Base-by-base conservation (phyloP, 2,113 vertebrate species). In the Oreotragus oreotragus region DNA sequence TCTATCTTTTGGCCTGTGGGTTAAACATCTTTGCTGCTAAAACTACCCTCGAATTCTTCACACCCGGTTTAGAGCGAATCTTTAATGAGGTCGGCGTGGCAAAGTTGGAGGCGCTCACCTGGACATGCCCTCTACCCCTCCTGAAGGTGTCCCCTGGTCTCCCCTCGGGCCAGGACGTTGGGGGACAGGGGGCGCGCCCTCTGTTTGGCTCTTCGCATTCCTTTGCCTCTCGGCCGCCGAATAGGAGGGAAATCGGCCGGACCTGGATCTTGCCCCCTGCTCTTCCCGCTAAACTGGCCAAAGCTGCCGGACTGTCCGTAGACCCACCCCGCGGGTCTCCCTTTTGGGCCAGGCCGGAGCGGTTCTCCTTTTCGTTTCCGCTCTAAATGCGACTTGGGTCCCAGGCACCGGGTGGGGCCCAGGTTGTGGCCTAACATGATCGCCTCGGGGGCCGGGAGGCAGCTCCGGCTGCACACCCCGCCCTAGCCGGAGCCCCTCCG, bases 361-460 rank as follows among this genome's bases (percentile, higher is more conserved):
- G 3, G 3, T 30, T 49, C 88, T 91, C 60, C 85, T 94, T 98
- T 98, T 98, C 98, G 97, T 98, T 98, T 96, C 85, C 14, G 8
- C 27, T 19, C 39, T 62, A 73, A 96, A 85, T 55, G 77, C 3
- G 16, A 73, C 86, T 53, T 53, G 77, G 70, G 6, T 64, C 84
- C 62, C 11, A 4, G 77, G 49, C 43, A 27, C 53, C 13, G 80
- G 76, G 55, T 15, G 60, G 83, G 57, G 27, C 58, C 57, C 58
- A 43, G 79, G 55, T 45, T 57, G 88, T 84, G 94, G 92, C 77
- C 92, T 81, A 96, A 70, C 51, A 33, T 30, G 39, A 80, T 57
- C 6, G 47, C 76, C 89, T 51, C 45, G 3, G 84, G 47, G 70
- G 3, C 33, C 5, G 1, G 8, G 53, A 11, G 13, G 66, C 14